Evolutionary conservation across 2,888 invertebrate species (phyloP), one percentile per base, ranked within the genome.

Genomic region (Camptogramma bilineatum): DNA sequence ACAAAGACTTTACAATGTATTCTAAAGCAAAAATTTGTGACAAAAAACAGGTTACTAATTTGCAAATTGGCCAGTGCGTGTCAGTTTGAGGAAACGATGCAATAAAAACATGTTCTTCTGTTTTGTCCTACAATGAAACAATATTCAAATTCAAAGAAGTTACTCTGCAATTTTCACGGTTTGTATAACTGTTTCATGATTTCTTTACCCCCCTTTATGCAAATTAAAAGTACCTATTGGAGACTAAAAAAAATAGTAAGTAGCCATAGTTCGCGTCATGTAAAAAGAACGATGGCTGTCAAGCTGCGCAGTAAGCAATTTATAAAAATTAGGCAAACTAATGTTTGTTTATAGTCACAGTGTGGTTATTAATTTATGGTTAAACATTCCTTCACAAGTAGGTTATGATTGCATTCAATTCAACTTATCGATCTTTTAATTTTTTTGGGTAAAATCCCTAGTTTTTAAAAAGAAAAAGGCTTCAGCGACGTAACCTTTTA

Each of bases 71-170:
- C 71, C 77, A 75, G 77, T 77, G 80, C 76, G 74, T 82, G 79
- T 74, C 72, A 70, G 77, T 82, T 79, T 76, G 73, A 73, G 60
- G 76, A 76, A 81, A 76, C 79, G 75, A 73, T 70, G 77, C 77
- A 82, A 80, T 78, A 62, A 60, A 58, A 53, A 53, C 21, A 39
- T 73, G 57, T 16, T 64, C 66, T 50, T 55, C 55, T 56, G 47
- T 76, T 81, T 72, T 58, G 21, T 63, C 65, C 59, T 62, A 72
- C 53, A 58, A 66, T 39, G 17, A 48, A 39, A 75, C 79, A 82
- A 84, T 88, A 88, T 88, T 84, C 79, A 85, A 87, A 88, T 91
- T 90, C 91, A 83, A 72, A 84, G 91, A 90, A 91, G 71, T 74
- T 73, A 19, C 46, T 52, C 62, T 39, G 50, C 53, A 52, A 66